These are phyloP conservation scores for Fundulus diaphanus DNA, from an alignment of 2,797 vertebrate genomes.

Conservation along the genomic window DNA sequence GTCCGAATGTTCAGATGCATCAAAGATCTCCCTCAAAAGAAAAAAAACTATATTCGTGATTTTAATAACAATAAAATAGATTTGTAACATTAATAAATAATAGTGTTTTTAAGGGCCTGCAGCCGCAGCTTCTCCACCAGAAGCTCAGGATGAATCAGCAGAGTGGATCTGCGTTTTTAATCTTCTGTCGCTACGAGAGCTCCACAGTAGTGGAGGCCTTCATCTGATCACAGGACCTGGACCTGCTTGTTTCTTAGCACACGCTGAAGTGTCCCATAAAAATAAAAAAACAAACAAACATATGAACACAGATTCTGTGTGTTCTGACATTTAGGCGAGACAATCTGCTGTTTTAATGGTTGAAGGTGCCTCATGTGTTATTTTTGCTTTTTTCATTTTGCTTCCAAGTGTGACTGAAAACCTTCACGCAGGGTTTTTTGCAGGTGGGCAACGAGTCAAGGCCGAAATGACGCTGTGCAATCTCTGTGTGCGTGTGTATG, in stretches of 20 bases:
- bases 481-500: slow-evolving; percentile 15
- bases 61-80: neutral
- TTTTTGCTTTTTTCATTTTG: slow-evolving; percentile 56
- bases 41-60: neutral
- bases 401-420: slow-evolving; percentile 33
- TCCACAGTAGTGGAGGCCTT: neutral
- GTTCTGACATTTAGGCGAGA: slow-evolving; percentile 32
- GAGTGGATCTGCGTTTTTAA: neutral
- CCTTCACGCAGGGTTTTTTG: slow-evolving; percentile 23
- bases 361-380: slow-evolving; percentile 54
- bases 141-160: neutral
- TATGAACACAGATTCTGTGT: slow-evolving; percentile 20
- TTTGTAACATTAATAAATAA: neutral
- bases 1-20: neutral
- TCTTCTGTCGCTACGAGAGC: neutral
- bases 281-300: neutral
- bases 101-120: neutral
- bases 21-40: neutral
- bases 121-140: neutral
- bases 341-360: slow-evolving; percentile 19
- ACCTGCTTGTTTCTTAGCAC: slow-evolving; percentile 46
- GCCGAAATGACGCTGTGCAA: slow-evolving; percentile 58
- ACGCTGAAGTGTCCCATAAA: slow-evolving; percentile 27
- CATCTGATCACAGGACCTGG: neutral
- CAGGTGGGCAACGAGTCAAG: slow-evolving; percentile 22